Conservation (phyloP, 1,140 invertebrate genomes). For the Octopus bimaculoides region DNA sequence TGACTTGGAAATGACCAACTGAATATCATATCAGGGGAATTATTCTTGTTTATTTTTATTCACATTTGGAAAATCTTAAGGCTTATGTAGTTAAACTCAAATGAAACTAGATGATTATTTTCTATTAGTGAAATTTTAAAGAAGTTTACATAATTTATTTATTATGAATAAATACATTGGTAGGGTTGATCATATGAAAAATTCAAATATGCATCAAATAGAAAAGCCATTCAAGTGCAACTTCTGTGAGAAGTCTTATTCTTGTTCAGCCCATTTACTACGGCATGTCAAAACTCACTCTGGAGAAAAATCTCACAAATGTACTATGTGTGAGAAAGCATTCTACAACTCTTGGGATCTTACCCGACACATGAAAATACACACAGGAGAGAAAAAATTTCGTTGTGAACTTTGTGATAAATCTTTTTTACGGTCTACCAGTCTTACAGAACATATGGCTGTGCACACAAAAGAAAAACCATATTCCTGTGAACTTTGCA, state of each 20-base stretch:
- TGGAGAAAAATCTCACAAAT: conserved; percentile 31
- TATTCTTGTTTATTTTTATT: no score
- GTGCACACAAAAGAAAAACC: conserved; percentile 21
- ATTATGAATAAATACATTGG: not conserved
- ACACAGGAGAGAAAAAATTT: conserved; percentile 57
- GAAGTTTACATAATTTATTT: no score
- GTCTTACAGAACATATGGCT: conserved; percentile 47
- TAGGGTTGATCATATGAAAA: not conserved
- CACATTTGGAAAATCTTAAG: no score
- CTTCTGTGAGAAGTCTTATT: conserved; percentile 16
- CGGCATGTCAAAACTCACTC: conserved; percentile 50
- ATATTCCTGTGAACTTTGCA: conserved; percentile 60
- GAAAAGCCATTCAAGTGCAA: conserved; percentile 8
- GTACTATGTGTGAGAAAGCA: conserved; percentile 45
- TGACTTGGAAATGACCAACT: no score
- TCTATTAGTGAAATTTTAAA: no score
- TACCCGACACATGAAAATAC: conserved; percentile 51
- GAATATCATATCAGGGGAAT: no score
- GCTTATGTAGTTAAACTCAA: no score
- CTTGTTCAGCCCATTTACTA: conserved; percentile 4
- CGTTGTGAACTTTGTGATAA: conserved; percentile 52
- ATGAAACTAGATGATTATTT: no score
- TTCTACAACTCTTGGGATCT: conserved; percentile 56
- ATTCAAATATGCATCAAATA: not conserved
- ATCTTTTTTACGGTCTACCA: conserved; percentile 54